Conservation (phyloP, 1,140 invertebrate genomes). For the Mactra quadrangularis region DNA sequence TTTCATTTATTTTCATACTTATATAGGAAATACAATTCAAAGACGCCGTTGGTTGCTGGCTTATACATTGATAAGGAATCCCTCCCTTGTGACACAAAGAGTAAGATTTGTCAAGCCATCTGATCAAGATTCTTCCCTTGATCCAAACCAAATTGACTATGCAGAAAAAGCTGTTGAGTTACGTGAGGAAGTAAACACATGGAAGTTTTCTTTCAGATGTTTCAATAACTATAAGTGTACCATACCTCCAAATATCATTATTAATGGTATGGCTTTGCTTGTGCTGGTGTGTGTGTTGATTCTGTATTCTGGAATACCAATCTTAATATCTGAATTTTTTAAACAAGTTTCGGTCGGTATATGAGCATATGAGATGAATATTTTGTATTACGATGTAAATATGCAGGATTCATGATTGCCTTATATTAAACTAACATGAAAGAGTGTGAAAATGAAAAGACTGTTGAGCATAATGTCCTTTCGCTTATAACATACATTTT, state of each 20-base stretch:
- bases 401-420: no score
- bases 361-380: no score
- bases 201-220: background rate
- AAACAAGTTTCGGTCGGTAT: background rate
- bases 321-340: background rate
- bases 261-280: slow-evolving; percentile 24
- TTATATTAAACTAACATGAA: no score
- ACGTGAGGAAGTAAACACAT: background rate
- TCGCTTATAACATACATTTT: no score
- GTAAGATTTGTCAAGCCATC: background rate
- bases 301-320: slow-evolving; percentile 15
- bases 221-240: slow-evolving; percentile 27
- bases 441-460: no score
- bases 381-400: no score
- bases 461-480: no score
- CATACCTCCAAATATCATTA: slow-evolving; percentile 29
- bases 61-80: slow-evolving; percentile 64
- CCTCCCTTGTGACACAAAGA: slow-evolving; percentile 44
- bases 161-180: background rate
- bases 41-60: slow-evolving; percentile 61
- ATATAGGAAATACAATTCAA: slow-evolving; percentile 17
- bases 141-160: background rate
- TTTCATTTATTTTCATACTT: background rate
- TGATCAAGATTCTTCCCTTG: background rate
- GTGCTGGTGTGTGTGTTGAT: slow-evolving; percentile 17